phyloP scores from a whole-genome alignment of 1,140 invertebrate genomes.

The Drosophila pectinifera region DNA sequence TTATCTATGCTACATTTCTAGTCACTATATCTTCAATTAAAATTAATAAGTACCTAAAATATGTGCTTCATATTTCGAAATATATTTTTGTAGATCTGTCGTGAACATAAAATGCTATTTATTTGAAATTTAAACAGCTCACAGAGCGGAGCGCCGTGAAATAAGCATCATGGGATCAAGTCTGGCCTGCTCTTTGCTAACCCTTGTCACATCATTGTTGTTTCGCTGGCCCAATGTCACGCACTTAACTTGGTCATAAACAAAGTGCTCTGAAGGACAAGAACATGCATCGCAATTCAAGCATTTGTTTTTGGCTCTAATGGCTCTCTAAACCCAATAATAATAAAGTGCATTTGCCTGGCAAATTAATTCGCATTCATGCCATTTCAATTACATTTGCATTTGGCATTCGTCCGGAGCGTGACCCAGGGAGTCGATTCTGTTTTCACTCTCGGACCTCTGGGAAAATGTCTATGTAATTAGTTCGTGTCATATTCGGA shows the following conservation, averaged over 20 bases:
- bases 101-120: not conserved
- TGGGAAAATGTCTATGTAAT: slow-evolving; percentile 20
- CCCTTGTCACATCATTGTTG: not conserved
- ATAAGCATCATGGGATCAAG: not conserved
- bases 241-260: slow-evolving; percentile 29
- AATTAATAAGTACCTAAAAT: not conserved
- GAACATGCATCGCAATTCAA: slow-evolving; percentile 21
- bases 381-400: slow-evolving; percentile 52
- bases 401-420: slow-evolving; percentile 27
- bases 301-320: slow-evolving; percentile 45
- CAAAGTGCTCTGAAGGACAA: slow-evolving; percentile 33
- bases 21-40: not conserved
- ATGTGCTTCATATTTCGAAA: not conserved
- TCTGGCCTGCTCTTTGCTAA: not conserved
- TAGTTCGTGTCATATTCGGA: slow-evolving; percentile 30
- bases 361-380: slow-evolving; percentile 40
- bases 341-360: slow-evolving; percentile 47
- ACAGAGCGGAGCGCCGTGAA: not conserved
- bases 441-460: not conserved
- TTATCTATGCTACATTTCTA: not conserved
- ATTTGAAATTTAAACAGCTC: not conserved
- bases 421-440: slow-evolving; percentile 42
- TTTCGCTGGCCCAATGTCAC: slow-evolving; percentile 20
- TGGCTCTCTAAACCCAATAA: slow-evolving; percentile 23
- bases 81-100: not conserved